These are phyloP conservation scores for Synanceia verrucosa DNA, from an alignment of 2,797 vertebrate genomes.

Conservation along the genomic window DNA sequence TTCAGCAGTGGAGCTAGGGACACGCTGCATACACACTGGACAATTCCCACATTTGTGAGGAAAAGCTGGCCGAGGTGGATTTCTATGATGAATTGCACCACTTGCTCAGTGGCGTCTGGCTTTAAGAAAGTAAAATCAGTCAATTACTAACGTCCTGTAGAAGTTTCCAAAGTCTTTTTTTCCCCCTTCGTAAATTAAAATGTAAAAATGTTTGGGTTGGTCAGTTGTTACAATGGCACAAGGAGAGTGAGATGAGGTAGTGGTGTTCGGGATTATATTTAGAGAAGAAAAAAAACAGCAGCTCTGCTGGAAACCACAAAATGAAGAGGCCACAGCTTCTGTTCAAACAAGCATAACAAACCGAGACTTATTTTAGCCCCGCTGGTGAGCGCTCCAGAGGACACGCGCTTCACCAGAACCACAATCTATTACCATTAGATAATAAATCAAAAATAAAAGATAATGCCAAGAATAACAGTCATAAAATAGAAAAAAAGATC, in stretches of 20 bases:
- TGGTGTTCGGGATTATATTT: constrained; percentile 77
- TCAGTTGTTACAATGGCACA: constrained; percentile 51
- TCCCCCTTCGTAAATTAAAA: constrained; percentile 39
- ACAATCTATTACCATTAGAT: constrained; percentile 80
- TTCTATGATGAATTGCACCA: constrained; percentile 58
- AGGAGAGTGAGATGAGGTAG: constrained; percentile 71
- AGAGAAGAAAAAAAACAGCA: constrained; percentile 60
- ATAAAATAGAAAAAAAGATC: constrained; percentile 60
- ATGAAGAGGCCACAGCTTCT: constrained; percentile 77
- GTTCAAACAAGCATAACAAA: constrained; percentile 80
- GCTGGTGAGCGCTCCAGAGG: constrained; percentile 66
- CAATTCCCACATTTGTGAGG: constrained; percentile 39
- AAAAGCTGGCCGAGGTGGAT: constrained; percentile 32
- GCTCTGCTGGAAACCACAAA: constrained; percentile 73
- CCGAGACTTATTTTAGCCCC: constrained; percentile 78
- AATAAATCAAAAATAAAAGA: constrained; percentile 70
- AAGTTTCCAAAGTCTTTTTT: constrained; percentile 33
- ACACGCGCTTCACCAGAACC: constrained; percentile 67
- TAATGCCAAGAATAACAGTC: constrained; percentile 73
- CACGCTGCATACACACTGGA: constrained; percentile 47
- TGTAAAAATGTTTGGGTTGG: constrained; percentile 53
- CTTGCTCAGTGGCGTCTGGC: constrained; percentile 51
- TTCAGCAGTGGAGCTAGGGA: constrained; percentile 45
- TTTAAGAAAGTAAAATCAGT: constrained; percentile 44
- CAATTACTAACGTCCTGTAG: constrained; percentile 41